Base-by-base conservation (phyloP, 2,797 vertebrate genomes). In the Pipistrellus pygmaeus region DNA sequence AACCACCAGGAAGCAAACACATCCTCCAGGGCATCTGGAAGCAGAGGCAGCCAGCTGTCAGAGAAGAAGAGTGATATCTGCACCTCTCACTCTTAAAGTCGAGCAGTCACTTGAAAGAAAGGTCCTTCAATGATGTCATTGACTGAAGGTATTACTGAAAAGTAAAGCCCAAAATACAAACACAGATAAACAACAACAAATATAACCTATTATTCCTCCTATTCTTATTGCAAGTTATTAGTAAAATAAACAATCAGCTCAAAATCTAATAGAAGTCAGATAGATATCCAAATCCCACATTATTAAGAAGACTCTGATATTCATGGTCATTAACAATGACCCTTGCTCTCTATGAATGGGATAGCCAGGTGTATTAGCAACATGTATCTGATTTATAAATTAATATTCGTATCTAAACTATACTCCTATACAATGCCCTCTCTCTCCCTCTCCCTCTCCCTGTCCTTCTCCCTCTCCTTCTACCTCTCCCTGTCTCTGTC, bases 211-310 rank as follows among this genome's bases (percentile, higher is more conserved):
- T 62, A 55, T 23, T 48, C 17, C 9, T 85, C 8, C 13, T 77
- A 27, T 38, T 69, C 10, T 38, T 53, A 17, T 11, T 69, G 23
- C 0, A 32, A 73, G 48, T 75, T 72, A 32, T 62, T 48, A 91
- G n/a, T 44, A 57, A 94, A 88, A 60, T 75, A 88, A 88, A 72
- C 2, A 95, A 9, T 35, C 66, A 78, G 44, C 10, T 82, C 60
- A 72, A 86, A 76, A 93, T 41, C 25, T 90, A 53, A 64, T 51
- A 46, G 38, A 85, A 60, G 30, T 72, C 30, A 75, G 57, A 60
- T 69, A 64, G 57, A 60, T 69, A 64, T 51, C 8, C 48, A 93
- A 72, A 48, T 62, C 5, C 27, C 15, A 64, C 11, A 15, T n/a
- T 8, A 77, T 4, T 3, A 62, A 85, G 23, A 69, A 85, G 51